Evolutionary conservation across 2,797 vertebrate genomes (phyloP).

Genomic region (Sitta carolinensis): DNA sequence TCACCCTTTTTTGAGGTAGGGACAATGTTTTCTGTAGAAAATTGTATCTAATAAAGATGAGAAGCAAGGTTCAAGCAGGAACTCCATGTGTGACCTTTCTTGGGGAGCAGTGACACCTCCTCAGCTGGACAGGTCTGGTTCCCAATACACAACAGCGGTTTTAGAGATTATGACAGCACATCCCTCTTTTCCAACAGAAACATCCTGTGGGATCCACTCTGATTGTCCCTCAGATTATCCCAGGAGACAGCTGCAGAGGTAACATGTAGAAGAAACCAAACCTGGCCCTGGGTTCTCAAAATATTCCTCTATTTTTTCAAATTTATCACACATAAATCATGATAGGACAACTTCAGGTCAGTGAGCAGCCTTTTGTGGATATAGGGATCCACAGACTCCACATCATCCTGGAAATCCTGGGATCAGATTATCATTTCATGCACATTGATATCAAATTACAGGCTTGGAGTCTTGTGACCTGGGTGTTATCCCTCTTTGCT

Average conservation of each 20-base stretch:
- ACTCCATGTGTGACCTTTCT: neutral
- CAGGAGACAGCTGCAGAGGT: neutral
- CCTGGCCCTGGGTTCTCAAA: neutral
- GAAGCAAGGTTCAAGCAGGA: neutral
- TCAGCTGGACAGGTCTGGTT: fast-evolving
- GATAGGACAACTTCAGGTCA: neutral
- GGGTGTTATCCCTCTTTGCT: neutral
- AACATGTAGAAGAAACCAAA: neutral
- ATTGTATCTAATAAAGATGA: neutral
- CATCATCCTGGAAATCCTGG: neutral
- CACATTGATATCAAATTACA: neutral
- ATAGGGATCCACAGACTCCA: neutral
- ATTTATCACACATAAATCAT: neutral
- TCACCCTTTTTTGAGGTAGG: neutral
- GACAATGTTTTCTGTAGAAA: neutral
- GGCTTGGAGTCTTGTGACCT: neutral
- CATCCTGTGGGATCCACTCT: neutral
- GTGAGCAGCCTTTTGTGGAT: neutral
- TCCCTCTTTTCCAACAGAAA: neutral
- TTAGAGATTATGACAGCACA: neutral
- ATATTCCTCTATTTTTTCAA: neutral
- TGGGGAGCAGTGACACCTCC: neutral
- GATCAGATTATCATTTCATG: neutral
- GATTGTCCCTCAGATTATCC: neutral
- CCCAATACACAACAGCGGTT: neutral